A percentile compares a stretch with the other conserved stretches of the same genome.
Conservation (phyloP, 2,113 vertebrate genomes). For the Ia io region DNA sequence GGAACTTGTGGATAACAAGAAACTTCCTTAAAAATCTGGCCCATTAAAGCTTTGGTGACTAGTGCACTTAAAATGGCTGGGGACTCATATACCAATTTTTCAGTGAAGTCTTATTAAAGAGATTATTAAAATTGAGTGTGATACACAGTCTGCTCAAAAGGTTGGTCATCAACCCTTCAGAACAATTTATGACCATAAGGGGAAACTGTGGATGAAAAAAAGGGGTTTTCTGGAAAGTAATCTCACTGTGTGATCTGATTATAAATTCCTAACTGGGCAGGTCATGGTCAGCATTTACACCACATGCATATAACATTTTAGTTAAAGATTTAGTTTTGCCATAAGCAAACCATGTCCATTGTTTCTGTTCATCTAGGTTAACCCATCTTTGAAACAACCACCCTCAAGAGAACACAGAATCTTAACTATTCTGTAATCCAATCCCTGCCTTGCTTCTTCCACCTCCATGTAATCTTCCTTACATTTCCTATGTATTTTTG, state of each 20-base stretch:
- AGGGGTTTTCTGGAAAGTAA: not conserved
- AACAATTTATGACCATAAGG: not conserved
- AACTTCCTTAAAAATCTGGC: slow-evolving; percentile 21
- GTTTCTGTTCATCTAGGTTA: not conserved
- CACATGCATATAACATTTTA: not conserved
- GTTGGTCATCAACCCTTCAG: not conserved
- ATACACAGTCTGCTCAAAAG: not conserved
- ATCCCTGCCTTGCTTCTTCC: not conserved
- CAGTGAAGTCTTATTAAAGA: not conserved
- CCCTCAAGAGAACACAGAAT: not conserved
- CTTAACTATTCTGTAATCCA: not conserved
- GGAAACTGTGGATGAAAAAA: not conserved
- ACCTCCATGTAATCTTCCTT: not conserved
- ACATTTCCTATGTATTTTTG: not conserved
- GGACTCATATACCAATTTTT: not conserved
- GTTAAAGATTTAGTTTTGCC: not conserved
- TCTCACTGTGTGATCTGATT: not conserved
- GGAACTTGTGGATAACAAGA: not conserved
- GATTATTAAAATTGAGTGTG: not conserved
- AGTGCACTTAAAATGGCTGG: not conserved
- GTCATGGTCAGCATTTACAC: not conserved
- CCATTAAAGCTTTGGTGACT: not conserved
- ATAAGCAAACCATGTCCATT: not conserved
- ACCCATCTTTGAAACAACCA: not conserved
- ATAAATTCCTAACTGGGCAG: not conserved